Base-by-base conservation (phyloP, 2,888 invertebrate species). In the Cenopis cana region DNA sequence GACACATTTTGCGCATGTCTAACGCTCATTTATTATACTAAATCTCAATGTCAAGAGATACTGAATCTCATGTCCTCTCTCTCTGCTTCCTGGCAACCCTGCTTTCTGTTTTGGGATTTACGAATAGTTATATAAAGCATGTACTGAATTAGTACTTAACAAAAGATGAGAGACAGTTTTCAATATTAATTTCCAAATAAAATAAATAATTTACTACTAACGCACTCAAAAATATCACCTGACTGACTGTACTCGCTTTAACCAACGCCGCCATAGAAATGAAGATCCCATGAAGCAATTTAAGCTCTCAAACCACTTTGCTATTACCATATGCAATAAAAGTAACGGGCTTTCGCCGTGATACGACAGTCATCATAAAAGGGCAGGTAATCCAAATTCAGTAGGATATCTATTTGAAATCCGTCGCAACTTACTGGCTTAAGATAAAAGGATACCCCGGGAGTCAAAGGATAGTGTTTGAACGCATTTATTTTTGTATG, bases 371-470 rank as follows among this genome's bases (percentile, higher is more conserved):
- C 64, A 24, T 61, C 61, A 69, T 38, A 38, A 56, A 66, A 18
- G 46, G 61, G 49, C 36, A 54, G 54, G 38, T 66, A 55, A 61
- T 66, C 55, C 61, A 55, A 49, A 46, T 38, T 61, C 59, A 54
- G 24, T 52, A 49, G 11, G 52, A 24, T 66, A 49, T 52, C 41
- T n/a, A 49, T 52, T 54, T n/a, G 49, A 29, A 65, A 59, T 61
- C 55, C 55, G 38, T 65, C 18, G 60, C 66, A 61, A 61, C 55
- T 61, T 56, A 71, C 38, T 67, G 67, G 67, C 71, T 71, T 71
- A 71, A 56, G 49, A 71, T 67, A 67, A 71, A 60, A 61, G 56
- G 71, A 59, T 70, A 68, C 49, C 54, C 41, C 50, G 12, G 36
- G 49, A 71, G 50, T 70, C 70, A 66, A 65, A 66, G 59, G 64